These are phyloP conservation scores for Odontocolon sp. DNA, from an alignment of 2,888 invertebrate genomes.

Conservation along the genomic window DNA sequence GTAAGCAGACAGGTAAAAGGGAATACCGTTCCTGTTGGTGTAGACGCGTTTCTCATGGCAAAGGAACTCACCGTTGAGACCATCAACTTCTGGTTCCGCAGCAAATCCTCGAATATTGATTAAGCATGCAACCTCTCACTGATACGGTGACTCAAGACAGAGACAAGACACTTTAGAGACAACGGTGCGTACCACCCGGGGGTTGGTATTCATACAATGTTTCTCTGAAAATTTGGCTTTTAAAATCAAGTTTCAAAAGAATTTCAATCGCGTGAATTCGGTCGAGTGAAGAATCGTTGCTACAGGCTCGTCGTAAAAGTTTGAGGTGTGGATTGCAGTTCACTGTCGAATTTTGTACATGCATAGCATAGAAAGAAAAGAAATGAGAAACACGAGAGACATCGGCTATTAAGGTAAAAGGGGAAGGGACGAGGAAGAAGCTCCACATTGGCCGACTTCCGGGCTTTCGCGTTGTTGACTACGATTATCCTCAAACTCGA, in stretches of 20 bases:
- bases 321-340: neutral
- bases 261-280: neutral
- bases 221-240: neutral
- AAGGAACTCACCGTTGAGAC: neutral
- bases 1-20: no score
- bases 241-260: neutral
- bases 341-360: neutral
- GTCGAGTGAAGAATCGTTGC: neutral
- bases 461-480: slow-evolving; percentile 67
- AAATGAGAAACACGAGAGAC: slow-evolving; percentile 5
- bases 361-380: slow-evolving; percentile 5
- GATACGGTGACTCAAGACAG: slow-evolving; percentile 30
- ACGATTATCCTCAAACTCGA: slow-evolving; percentile 63
- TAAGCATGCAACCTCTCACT: slow-evolving; percentile 72
- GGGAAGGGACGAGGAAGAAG: slow-evolving; percentile 13
- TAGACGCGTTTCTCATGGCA: neutral
- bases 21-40: no score
- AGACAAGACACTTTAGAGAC: neutral
- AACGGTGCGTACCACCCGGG: neutral
- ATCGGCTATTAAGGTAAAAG: slow-evolving; percentile 16
- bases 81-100: slow-evolving; percentile 5
- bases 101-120: slow-evolving; percentile 74
- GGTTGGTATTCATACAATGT: neutral
- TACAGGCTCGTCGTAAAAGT: neutral
- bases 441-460: slow-evolving; percentile 61